Evolutionary conservation across 2,888 invertebrate species (phyloP).

Genomic region (Atrina japonica): DNA sequence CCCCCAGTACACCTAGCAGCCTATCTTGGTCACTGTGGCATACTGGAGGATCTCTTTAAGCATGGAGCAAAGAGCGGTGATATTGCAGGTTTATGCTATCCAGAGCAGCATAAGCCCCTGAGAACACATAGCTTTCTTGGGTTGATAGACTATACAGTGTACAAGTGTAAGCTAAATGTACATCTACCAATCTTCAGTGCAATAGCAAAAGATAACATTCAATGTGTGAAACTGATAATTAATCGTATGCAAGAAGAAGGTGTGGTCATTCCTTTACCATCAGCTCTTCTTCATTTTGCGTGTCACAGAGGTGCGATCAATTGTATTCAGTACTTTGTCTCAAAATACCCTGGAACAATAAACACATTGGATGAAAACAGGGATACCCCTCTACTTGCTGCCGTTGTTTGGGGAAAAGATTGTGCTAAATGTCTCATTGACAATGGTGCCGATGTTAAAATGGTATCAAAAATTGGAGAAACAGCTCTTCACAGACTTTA

Average conservation of each 20-base stretch:
- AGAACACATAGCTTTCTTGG: slow-evolving; percentile 62
- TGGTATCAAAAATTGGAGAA: slow-evolving; percentile 87
- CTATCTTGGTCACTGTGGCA: slow-evolving; percentile 86
- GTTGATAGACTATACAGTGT: slow-evolving; percentile 72
- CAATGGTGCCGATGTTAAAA: slow-evolving; percentile 87
- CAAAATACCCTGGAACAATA: slow-evolving; percentile 66
- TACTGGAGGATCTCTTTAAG: slow-evolving; percentile 86
- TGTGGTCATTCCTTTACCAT: slow-evolving; percentile 36
- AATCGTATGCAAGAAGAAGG: slow-evolving; percentile 81
- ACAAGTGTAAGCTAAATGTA: slow-evolving; percentile 73
- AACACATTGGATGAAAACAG: slow-evolving; percentile 83
- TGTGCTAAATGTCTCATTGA: slow-evolving; percentile 83
- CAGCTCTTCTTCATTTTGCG: slow-evolving; percentile 65
- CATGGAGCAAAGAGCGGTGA: slow-evolving; percentile 88
- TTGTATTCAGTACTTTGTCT: slow-evolving; percentile 74
- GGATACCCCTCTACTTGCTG: slow-evolving; percentile 89
- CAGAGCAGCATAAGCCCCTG: slow-evolving; percentile 84
- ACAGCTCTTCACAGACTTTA: slow-evolving; percentile 83
- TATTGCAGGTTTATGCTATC: slow-evolving; percentile 87
- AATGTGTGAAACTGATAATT: slow-evolving; percentile 68
- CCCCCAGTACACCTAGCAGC: slow-evolving; percentile 89
- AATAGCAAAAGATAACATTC: slow-evolving; percentile 72
- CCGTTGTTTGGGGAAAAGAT: slow-evolving; percentile 87
- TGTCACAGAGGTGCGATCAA: slow-evolving; percentile 84
- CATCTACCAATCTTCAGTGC: slow-evolving; percentile 76